Percentiles rank a stretch among this genome's conserved stretches.
Evolutionary conservation across 2,888 invertebrate genomes (phyloP).

Genomic region (Pristionchus arcanus): DNA sequence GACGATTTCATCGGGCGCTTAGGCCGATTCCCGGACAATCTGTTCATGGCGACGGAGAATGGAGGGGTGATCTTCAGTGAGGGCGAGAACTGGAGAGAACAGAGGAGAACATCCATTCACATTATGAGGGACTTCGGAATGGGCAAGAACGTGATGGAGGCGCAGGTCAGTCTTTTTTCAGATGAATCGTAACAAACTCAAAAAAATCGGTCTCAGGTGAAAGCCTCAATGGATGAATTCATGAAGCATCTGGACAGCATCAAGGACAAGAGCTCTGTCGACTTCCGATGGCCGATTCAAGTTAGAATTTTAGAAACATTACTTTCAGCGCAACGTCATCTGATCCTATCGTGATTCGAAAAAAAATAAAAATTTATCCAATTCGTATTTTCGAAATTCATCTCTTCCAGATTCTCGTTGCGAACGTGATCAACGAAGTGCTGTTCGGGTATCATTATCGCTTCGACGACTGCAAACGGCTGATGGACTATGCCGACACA

Average conservation of each 20-base stretch:
- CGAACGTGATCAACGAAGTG: conserved; percentile 57
- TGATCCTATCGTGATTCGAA: too few relatives aligned
- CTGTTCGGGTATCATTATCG: conserved; percentile 55
- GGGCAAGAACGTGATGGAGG: conserved; percentile 59
- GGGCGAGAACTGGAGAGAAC: conserved; percentile 59
- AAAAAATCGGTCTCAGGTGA: too few relatives aligned
- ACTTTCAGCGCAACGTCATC: too few relatives aligned
- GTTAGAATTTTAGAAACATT: neutral
- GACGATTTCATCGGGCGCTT: neutral
- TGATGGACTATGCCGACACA: conserved; percentile 25
- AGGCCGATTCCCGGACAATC: neutral
- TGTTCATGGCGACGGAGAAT: neutral
- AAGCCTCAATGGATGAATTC: conserved; percentile 31
- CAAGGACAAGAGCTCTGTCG: conserved; percentile 55
- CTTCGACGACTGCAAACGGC: conserved; percentile 39
- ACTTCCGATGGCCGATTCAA: conserved; percentile 58
- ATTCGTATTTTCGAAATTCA: too few relatives aligned
- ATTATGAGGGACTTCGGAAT: conserved; percentile 60
- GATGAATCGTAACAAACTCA: neutral
- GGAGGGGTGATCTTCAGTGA: conserved; percentile 51
- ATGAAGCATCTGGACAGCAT: conserved; percentile 24
- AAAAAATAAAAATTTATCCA: too few relatives aligned
- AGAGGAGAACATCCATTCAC: conserved; percentile 56
- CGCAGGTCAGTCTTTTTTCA: neutral
- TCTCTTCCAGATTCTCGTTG: conserved; percentile 54